Conservation (phyloP, 2,888 invertebrate genomes). For the Nemoura dubitans region DNA sequence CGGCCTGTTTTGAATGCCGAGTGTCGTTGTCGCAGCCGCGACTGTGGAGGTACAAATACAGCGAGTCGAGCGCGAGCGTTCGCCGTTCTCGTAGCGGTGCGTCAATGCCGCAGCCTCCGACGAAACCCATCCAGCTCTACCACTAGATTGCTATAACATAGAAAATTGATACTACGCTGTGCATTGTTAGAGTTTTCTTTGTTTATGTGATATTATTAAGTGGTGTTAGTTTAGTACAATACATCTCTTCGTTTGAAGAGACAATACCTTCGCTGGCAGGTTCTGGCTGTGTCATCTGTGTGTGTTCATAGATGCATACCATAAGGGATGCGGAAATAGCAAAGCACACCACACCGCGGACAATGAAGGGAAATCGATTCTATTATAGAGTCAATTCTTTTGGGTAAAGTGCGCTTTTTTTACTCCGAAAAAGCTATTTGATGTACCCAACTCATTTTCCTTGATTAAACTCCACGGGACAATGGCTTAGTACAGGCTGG, state of each 20-base stretch:
- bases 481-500: background rate
- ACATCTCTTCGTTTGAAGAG: slow-evolving; percentile 3
- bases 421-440: too few relatives aligned
- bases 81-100: too few relatives aligned
- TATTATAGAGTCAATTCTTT: background rate
- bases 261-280: slow-evolving; percentile 10
- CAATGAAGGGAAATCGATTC: slow-evolving; percentile 23
- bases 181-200: background rate
- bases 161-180: too few relatives aligned
- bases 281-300: slow-evolving; percentile 26
- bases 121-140: too few relatives aligned
- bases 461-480: background rate
- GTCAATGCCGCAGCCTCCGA: too few relatives aligned
- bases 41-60: too few relatives aligned
- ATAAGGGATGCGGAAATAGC: slow-evolving; percentile 25
- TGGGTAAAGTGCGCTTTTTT: background rate
- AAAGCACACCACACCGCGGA: slow-evolving; percentile 20
- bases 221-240: background rate
- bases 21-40: too few relatives aligned
- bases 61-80: too few relatives aligned
- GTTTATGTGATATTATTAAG: background rate
- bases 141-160: too few relatives aligned
- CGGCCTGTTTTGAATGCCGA: too few relatives aligned
- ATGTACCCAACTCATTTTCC: background rate
- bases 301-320: slow-evolving; percentile 19